Evolutionary conservation across 1,140 invertebrate species (phyloP).

Genomic region (Conus ventricosus): DNA sequence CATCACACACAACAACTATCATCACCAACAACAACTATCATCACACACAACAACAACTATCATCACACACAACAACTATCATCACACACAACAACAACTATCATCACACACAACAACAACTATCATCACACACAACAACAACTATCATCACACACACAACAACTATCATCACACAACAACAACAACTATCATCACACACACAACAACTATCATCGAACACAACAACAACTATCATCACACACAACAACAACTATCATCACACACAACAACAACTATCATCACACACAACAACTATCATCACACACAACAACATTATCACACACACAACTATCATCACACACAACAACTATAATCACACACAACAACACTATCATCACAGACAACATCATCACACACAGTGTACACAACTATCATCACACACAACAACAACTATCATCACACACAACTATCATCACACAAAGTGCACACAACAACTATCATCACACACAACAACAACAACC

Average conservation of each 20-base stretch:
- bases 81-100: constrained; percentile 10
- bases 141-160: constrained; percentile 6
- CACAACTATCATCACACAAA: constrained; percentile 7
- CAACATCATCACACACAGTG: too few relatives aligned
- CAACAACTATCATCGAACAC: too few relatives aligned
- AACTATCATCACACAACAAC: neutral
- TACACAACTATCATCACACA: neutral
- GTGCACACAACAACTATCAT: neutral
- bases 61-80: neutral
- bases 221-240: too few relatives aligned
- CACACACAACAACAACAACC: neutral
- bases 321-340: neutral
- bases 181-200: neutral
- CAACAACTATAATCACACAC: neutral
- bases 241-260: neutral
- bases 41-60: neutral
- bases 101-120: neutral
- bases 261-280: neutral
- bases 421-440: neutral
- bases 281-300: too few relatives aligned
- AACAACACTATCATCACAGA: too few relatives aligned
- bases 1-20: neutral
- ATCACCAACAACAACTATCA: neutral
- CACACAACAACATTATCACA: constrained; percentile 32
- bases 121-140: neutral